phyloP scores from a whole-genome alignment of 2,113 vertebrate species.

The Pungitius pungitius region DNA sequence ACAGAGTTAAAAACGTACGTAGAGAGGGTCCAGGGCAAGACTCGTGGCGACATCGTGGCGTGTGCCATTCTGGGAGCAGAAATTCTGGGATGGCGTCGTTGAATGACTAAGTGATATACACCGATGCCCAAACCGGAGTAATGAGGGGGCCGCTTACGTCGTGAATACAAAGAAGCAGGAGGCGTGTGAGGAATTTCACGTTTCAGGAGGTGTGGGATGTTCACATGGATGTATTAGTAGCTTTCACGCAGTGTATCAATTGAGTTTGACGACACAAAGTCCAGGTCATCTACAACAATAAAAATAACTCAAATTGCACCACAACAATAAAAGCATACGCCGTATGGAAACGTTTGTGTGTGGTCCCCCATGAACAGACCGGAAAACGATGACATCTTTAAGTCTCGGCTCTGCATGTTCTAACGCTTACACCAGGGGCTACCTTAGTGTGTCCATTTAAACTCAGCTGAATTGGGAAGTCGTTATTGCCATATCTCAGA shows the following conservation, averaged over 20 bases:
- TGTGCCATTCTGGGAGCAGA: conserved; percentile 77
- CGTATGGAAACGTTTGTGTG: conserved; percentile 11
- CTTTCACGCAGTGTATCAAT: not conserved
- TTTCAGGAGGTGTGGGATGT: conserved; percentile 5
- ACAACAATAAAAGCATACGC: conserved; percentile 12
- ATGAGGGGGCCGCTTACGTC: conserved; percentile 2
- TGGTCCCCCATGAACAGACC: conserved; percentile 38
- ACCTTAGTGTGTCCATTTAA: not conserved
- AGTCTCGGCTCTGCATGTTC: conserved; percentile 28
- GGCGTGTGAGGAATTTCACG: conserved; percentile 6
- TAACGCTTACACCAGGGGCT: not conserved
- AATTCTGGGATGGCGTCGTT: conserved; percentile 61
- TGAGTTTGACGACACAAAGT: not conserved
- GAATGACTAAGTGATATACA: conserved; percentile 51
- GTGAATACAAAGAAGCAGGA: conserved; percentile 6
- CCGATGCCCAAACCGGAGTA: conserved; percentile 47
- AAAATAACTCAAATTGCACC: not conserved
- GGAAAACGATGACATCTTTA: conserved; percentile 50
- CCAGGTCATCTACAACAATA: not conserved
- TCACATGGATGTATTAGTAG: not conserved
- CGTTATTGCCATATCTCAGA: not conserved
- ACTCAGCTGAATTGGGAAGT: not conserved
- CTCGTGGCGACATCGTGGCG: conserved; percentile 73
- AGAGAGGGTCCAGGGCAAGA: conserved; percentile 55
- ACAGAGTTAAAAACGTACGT: conserved; percentile 70